Evolutionary conservation across 2,113 vertebrate genomes (phyloP).

Genomic region (Mastomys natalensis): DNA sequence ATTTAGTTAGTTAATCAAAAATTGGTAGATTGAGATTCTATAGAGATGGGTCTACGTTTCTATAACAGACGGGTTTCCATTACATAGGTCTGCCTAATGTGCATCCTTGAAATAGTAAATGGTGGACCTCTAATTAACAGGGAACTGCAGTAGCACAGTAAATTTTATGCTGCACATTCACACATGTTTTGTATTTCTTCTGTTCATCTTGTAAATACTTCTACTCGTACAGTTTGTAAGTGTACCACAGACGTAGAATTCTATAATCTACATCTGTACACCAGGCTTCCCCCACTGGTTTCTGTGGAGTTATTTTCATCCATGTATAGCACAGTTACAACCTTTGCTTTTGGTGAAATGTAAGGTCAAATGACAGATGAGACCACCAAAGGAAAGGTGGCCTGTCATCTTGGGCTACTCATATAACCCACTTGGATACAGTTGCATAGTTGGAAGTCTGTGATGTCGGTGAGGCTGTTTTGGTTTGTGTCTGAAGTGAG

Average conservation of each 20-base stretch:
- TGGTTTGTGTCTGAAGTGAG: not conserved
- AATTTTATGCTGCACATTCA: constrained; percentile 17
- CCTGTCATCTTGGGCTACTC: not conserved
- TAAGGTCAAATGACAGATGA: not conserved
- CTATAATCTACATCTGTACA: constrained; percentile 56
- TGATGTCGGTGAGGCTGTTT: not conserved
- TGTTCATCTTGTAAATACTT: constrained; percentile 62
- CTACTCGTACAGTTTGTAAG: constrained; percentile 50
- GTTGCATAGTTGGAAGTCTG: not conserved
- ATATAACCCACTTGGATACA: not conserved
- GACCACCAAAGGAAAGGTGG: constrained; percentile 10
- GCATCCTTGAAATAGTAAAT: not conserved
- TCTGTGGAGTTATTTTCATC: constrained; percentile 53
- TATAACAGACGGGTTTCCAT: not conserved
- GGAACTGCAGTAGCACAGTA: constrained; percentile 16
- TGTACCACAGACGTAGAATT: not conserved
- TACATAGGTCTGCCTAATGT: not conserved
- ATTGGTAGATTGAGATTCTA: not conserved
- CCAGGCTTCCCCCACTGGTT: constrained; percentile 50
- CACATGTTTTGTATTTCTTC: constrained; percentile 56
- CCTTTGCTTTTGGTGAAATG: constrained; percentile 27
- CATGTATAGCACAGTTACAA: constrained; percentile 32
- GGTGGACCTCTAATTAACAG: constrained; percentile 49
- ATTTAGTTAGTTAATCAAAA: constrained; percentile 46
- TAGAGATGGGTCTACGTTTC: not conserved